Conservation (phyloP, 2,113 vertebrate species). For the Erythrolamprus reginae region DNA sequence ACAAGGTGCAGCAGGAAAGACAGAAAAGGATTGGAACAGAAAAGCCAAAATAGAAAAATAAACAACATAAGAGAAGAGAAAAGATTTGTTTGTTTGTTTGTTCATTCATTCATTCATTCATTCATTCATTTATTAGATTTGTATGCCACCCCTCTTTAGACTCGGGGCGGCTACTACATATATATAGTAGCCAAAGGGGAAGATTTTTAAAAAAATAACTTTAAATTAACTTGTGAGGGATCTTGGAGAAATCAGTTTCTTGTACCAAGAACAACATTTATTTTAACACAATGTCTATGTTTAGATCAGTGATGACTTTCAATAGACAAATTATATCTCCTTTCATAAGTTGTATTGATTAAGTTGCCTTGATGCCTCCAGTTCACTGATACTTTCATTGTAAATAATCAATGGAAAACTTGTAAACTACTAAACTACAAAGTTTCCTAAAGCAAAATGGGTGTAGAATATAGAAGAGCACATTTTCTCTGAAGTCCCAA, state of each 20-base stretch:
- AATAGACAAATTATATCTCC: neutral
- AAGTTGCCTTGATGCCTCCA: neutral
- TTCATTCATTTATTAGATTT: too few relatives aligned
- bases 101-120: too few relatives aligned
- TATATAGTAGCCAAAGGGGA: too few relatives aligned
- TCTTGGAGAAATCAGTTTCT: neutral
- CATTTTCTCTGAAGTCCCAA: neutral
- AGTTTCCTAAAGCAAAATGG: neutral
- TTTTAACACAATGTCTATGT: neutral
- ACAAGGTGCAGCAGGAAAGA: neutral
- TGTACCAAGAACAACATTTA: neutral
- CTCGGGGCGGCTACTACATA: too few relatives aligned
- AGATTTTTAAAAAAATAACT: too few relatives aligned
- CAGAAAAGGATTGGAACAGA: neutral
- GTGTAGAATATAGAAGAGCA: neutral
- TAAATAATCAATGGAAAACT: neutral
- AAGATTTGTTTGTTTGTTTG: too few relatives aligned
- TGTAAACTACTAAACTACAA: neutral
- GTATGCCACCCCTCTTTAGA: too few relatives aligned
- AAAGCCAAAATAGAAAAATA: neutral
- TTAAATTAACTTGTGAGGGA: neutral
- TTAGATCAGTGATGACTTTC: neutral
- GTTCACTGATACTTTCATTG: neutral
- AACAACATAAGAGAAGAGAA: neutral
- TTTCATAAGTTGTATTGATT: neutral